phyloP scores from a whole-genome alignment of 2,888 invertebrate genomes.

The Xestoiulus laeticollis region DNA sequence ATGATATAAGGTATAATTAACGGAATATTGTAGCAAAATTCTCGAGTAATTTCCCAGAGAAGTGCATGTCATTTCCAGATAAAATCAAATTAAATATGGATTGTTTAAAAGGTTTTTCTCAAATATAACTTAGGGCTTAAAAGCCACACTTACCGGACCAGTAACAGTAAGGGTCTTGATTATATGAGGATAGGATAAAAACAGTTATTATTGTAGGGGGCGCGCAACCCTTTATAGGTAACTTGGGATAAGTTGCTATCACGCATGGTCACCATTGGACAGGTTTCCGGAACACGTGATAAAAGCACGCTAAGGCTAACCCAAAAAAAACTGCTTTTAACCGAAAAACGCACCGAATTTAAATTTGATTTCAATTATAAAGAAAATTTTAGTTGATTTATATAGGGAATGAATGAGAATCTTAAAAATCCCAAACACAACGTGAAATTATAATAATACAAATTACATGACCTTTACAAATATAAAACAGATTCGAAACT shows the following conservation, averaged over 20 bases:
- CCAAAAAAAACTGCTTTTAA: background rate
- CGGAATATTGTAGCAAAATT: background rate
- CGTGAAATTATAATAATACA: too few relatives aligned
- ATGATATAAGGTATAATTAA: background rate
- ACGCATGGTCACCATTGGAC: background rate
- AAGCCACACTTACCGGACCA: slow-evolving; percentile 19
- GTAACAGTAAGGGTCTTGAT: slow-evolving; percentile 13
- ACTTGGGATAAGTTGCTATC: background rate
- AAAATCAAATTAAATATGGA: too few relatives aligned
- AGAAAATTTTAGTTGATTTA: too few relatives aligned
- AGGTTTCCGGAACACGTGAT: background rate
- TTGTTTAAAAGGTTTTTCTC: background rate
- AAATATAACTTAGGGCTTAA: background rate
- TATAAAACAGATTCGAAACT: too few relatives aligned
- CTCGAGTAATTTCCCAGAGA: background rate
- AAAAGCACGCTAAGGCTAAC: background rate
- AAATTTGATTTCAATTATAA: background rate
- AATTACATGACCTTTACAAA: too few relatives aligned
- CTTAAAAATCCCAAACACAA: too few relatives aligned
- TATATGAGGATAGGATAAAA: slow-evolving; percentile 21
- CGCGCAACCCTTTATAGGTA: slow-evolving; percentile 34
- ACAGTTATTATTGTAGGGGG: slow-evolving; percentile 41
- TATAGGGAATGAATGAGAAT: too few relatives aligned
- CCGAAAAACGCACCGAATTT: background rate
- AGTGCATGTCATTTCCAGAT: too few relatives aligned